A percentile compares a stretch with the other conserved stretches of the same genome.
Evolutionary conservation across 1,140 invertebrate genomes (phyloP).

Genomic region (Myzus persicae): DNA sequence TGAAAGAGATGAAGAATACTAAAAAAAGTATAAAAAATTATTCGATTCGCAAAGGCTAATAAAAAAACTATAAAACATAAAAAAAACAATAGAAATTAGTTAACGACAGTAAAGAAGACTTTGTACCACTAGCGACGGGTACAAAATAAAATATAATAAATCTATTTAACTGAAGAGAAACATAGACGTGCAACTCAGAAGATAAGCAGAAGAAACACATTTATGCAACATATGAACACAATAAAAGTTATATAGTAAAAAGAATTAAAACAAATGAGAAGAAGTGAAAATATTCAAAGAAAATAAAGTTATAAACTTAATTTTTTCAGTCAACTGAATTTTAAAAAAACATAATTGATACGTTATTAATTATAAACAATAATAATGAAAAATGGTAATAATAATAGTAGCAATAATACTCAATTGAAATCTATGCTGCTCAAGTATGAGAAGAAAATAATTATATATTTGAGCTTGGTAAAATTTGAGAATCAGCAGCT

Average conservation of each 20-base stretch:
- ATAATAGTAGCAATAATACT: constrained; percentile 7
- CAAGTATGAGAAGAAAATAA: not conserved
- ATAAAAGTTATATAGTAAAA: not conserved
- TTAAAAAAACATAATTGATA: not conserved
- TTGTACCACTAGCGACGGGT: not conserved
- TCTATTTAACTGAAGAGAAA: not conserved
- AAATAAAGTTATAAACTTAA: not conserved
- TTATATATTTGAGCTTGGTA: constrained; percentile 2
- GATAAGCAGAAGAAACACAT: not conserved
- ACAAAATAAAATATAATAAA: constrained; percentile 34
- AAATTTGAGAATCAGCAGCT: not conserved
- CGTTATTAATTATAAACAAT: not conserved
- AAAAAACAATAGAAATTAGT: not conserved
- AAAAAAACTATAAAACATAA: not conserved
- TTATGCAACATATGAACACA: not conserved
- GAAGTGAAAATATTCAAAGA: not conserved
- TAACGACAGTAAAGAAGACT: not conserved
- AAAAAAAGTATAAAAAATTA: not conserved
- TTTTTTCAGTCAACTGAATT: constrained; percentile 36
- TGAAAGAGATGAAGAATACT: not conserved
- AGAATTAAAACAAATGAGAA: constrained; percentile 43
- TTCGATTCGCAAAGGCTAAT: not conserved
- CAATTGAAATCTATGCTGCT: not conserved
- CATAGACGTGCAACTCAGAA: not conserved
- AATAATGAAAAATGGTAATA: not conserved